These are phyloP conservation scores for Oscheius myriophilus DNA, from an alignment of 2,888 invertebrate species.

Conservation along the genomic window DNA sequence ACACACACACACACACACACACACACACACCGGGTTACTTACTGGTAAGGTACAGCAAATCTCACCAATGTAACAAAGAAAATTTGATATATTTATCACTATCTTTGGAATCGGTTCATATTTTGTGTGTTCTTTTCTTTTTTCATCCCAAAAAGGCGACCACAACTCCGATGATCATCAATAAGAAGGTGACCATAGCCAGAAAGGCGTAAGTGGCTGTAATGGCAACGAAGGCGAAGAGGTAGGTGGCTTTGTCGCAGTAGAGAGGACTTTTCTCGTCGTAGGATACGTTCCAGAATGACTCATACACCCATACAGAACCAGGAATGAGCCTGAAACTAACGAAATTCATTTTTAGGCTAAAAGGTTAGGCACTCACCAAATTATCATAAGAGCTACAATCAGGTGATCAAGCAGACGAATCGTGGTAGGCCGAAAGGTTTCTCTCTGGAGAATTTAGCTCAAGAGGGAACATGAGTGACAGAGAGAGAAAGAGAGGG, in stretches of 20 bases:
- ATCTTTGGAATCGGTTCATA: no score
- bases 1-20: no score
- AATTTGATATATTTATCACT: no score
- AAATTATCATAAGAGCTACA: constrained; percentile 7
- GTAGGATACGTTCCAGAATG: background rate
- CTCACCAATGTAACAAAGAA: no score
- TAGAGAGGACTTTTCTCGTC: background rate
- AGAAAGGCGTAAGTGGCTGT: constrained; percentile 12
- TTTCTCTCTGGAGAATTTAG: background rate
- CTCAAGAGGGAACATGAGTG: no score
- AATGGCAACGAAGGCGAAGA: background rate
- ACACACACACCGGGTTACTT: no score
- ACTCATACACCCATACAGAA: constrained; percentile 5
- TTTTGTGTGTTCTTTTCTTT: background rate
- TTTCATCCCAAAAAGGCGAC: constrained; percentile 3
- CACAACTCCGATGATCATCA: constrained; percentile 4
- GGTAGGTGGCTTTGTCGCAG: constrained; percentile 10
- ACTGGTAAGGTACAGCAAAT: no score
- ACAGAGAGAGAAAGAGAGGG: no score
- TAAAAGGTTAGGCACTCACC: no score
- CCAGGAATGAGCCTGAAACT: constrained; percentile 4
- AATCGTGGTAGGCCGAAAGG: background rate
- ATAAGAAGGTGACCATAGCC: background rate
- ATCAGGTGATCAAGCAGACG: constrained; percentile 2
- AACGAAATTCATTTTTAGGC: no score